Conservation (phyloP, 2,797 vertebrate genomes). For the Diplodus sargus region DNA sequence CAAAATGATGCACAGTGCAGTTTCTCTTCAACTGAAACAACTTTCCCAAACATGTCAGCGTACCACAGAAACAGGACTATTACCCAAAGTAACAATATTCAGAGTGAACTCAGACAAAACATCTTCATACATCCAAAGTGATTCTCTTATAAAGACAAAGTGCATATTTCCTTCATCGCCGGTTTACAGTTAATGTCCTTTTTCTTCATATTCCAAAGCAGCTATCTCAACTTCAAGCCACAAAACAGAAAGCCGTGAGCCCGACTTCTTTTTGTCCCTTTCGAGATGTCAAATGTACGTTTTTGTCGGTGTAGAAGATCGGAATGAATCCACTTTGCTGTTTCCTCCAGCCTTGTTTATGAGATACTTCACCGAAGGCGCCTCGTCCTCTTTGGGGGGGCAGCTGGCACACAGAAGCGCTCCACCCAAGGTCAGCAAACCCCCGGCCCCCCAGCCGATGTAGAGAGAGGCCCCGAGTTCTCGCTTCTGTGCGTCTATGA, state of each 20-base stretch:
- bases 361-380: slow-evolving; percentile 65
- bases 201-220: slow-evolving; percentile 12
- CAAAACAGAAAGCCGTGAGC: background rate
- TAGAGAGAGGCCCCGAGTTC: slow-evolving; percentile 92
- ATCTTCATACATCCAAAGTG: slow-evolving; percentile 12
- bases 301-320: slow-evolving; percentile 59
- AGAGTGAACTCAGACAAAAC: background rate
- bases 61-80: background rate
- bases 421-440: slow-evolving; percentile 88
- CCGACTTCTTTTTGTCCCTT: background rate
- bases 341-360: slow-evolving; percentile 48
- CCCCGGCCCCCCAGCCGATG: slow-evolving; percentile 90
- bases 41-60: slow-evolving; percentile 5
- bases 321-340: slow-evolving; percentile 41
- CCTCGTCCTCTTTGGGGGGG: slow-evolving; percentile 53
- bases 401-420: slow-evolving; percentile 78
- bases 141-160: slow-evolving; percentile 23
- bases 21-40: background rate
- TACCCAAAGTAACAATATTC: background rate
- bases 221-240: background rate
- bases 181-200: background rate
- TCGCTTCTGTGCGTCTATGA: slow-evolving; percentile 82
- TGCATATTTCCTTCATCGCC: slow-evolving; percentile 54
- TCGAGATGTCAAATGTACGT: slow-evolving; percentile 74
- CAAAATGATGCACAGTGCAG: background rate